A percentile compares a stretch with the other conserved stretches of the same genome.
phyloP scores from a whole-genome alignment of 2,797 vertebrate genomes.

The Phoeniculus purpureus region DNA sequence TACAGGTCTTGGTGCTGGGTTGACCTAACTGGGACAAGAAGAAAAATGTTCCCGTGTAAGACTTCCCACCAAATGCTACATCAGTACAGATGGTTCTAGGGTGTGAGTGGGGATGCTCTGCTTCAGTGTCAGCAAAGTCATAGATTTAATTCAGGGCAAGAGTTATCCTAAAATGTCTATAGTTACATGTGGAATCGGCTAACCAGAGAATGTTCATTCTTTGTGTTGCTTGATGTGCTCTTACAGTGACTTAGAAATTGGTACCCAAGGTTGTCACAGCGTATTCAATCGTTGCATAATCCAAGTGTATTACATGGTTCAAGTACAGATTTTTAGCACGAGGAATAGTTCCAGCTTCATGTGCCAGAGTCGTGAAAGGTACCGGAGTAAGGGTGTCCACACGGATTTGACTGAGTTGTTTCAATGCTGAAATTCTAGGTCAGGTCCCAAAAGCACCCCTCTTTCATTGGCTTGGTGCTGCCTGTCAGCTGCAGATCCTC shows the following conservation, averaged over 20 bases:
- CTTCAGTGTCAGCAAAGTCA: not conserved
- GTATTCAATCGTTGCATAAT: not conserved
- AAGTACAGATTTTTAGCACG: not conserved
- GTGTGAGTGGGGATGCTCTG: not conserved
- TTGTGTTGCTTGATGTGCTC: not conserved
- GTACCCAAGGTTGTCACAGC: not conserved
- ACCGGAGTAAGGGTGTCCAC: not conserved
- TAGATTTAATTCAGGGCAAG: not conserved
- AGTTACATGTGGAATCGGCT: not conserved
- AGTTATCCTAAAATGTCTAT: not conserved
- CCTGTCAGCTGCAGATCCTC: not conserved
- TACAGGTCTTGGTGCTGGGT: not conserved
- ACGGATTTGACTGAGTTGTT: fast-evolving
- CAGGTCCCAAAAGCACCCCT: not conserved
- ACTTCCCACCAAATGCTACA: not conserved
- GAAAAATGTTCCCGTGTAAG: not conserved
- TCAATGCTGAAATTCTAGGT: not conserved
- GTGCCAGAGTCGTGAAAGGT: not conserved
- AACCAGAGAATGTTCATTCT: not conserved
- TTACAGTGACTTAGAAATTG: not conserved
- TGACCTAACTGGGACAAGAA: not conserved
- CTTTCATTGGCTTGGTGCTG: not conserved
- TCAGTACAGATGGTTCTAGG: not conserved
- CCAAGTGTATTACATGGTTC: not conserved
- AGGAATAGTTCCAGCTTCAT: not conserved